phyloP scores from a whole-genome alignment of 2,797 vertebrate genomes.

The Anguilla pacifica region DNA sequence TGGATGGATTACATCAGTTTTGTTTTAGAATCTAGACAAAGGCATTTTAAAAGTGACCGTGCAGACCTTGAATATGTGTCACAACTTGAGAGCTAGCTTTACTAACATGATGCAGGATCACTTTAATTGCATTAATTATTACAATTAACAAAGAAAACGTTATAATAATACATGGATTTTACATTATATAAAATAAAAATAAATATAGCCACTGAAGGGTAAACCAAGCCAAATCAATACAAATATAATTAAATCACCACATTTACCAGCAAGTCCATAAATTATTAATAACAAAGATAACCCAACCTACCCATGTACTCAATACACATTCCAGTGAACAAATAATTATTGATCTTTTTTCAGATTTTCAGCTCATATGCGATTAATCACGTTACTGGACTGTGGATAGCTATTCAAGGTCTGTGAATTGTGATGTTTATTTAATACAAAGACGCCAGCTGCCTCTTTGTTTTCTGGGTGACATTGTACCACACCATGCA shows the following conservation, averaged over 20 bases:
- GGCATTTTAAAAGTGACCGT: not conserved
- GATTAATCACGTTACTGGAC: not conserved
- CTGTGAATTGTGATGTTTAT: not conserved
- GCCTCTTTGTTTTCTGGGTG: not conserved
- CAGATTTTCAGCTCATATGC: not conserved
- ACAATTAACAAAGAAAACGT: not conserved
- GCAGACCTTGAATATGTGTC: not conserved
- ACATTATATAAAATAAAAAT: not conserved
- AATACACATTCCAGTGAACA: not conserved
- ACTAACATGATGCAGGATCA: not conserved
- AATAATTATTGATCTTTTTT: not conserved
- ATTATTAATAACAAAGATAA: not conserved
- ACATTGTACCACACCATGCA: not conserved
- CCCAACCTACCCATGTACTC: not conserved
- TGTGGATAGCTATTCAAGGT: not conserved
- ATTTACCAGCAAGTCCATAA: not conserved
- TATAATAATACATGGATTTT: not conserved
- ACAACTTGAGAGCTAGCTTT: not conserved
- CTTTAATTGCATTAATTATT: not conserved
- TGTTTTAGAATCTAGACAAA: not conserved
- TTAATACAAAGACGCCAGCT: slow-evolving; percentile 23
- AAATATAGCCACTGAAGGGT: not conserved
- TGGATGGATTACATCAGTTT: not conserved
- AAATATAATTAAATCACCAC: not conserved
- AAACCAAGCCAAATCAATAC: not conserved